Evolutionary conservation across 2,888 invertebrate genomes (phyloP), one percentile per base, ranked within the genome.

Genomic region (Scrobipalpa atriplicella): DNA sequence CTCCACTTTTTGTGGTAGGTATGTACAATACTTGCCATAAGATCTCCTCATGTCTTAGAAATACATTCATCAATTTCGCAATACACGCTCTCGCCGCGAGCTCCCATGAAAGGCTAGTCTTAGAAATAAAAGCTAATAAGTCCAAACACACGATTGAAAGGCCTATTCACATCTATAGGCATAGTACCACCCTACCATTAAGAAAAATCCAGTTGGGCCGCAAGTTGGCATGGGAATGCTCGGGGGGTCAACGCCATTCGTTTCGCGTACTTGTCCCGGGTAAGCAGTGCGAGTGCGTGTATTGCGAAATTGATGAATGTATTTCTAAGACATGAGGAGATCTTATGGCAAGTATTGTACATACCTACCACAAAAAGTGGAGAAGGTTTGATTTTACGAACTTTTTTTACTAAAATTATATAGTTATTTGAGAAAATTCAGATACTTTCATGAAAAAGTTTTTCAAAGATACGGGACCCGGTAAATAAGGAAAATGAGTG

Each of bases 231-330:
- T 92, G 91, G 90, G 92, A 92, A 92, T 90, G 85, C 79, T 85
- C 87, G 82, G 88, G 89, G 90, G 92, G 92, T 92, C 92, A 92
- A 92, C 91, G 92, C 85, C 90, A 91, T 90, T 87, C 86, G 86
- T 82, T 84, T 87, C 87, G 86, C 86, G 90, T 90, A 91, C 92
- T 91, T 89, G 91, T 90, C 88, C 83, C 82, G 87, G 77, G 86
- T 84, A 85, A 85, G 86, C 85, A 85, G 88, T 89, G 86, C 84
- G 88, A 85, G 88, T 89, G 86, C 84, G 89, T 92, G 47, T 56
- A 61, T 67, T 62, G 64, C 68, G 66, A 74, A 75, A 75, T 78
- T 78, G 71, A 77, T 75, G 70, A 73, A 77, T 78, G 70, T 69
- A 69, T 75, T 76, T 73, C 72, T 72, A 79, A 73, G 69, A 66